Evolutionary conservation across 2,888 invertebrate species (phyloP).

Genomic region (Chrysina gloriosa): DNA sequence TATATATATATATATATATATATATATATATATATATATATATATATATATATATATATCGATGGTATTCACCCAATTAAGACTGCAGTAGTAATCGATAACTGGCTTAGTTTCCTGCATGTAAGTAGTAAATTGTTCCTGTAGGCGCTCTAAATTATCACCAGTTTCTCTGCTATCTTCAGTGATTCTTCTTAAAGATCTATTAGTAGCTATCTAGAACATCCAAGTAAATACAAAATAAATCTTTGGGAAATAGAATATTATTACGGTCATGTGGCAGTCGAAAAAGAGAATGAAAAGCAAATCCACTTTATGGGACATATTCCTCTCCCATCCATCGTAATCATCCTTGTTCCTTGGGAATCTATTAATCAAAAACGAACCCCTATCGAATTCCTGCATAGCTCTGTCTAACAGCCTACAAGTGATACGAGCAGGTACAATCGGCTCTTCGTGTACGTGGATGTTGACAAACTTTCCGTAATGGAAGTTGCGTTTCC

Average conservation of each 20-base stretch:
- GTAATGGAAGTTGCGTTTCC: slow-evolving; percentile 84
- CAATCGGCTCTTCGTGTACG: slow-evolving; percentile 93
- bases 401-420: slow-evolving; percentile 90
- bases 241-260: slow-evolving; percentile 23
- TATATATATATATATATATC: no score
- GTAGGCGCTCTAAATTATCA: slow-evolving; percentile 90
- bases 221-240: slow-evolving; percentile 12
- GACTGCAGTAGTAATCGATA: slow-evolving; percentile 80
- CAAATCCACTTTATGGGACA: slow-evolving; percentile 85
- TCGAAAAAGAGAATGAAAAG: slow-evolving; percentile 94
- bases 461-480: slow-evolving; percentile 93
- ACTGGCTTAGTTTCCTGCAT: slow-evolving; percentile 90
- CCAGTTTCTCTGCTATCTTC: slow-evolving; percentile 93
- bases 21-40: no score
- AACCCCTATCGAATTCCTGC: slow-evolving; percentile 73
- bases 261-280: slow-evolving; percentile 77
- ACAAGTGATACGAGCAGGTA: slow-evolving; percentile 98
- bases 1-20: no score
- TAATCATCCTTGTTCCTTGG: slow-evolving; percentile 97
- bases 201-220: slow-evolving; percentile 77
- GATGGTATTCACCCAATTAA: slow-evolving; percentile 79
- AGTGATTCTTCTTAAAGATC: slow-evolving; percentile 89
- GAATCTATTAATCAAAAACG: slow-evolving; percentile 97
- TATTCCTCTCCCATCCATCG: slow-evolving; percentile 90
- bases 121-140: slow-evolving; percentile 89